These are phyloP conservation scores for Muricea muricata DNA, from an alignment of 92 coral and sea anemone species.

Conservation along the genomic window DNA sequence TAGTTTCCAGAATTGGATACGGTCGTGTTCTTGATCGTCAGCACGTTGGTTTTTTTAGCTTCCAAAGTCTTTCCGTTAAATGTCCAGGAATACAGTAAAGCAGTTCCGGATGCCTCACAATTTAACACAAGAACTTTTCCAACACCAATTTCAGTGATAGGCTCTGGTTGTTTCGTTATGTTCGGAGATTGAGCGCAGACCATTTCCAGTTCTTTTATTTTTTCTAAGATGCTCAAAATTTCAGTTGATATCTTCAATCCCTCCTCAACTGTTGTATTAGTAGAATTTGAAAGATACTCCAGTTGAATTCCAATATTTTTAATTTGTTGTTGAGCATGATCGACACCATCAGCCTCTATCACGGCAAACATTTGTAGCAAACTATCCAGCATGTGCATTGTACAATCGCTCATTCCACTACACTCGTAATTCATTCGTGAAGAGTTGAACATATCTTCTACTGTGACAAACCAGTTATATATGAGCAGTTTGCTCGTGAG, in stretches of 20 bases:
- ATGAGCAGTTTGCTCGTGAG: conserved; percentile 50
- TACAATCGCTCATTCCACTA: conserved; percentile 74
- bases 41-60: conserved; percentile 27
- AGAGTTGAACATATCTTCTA: conserved; percentile 70
- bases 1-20: conserved; percentile 68
- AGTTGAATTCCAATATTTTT: conserved; percentile 61
- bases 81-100: conserved; percentile 67
- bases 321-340: conserved; percentile 71
- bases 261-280: conserved; percentile 44
- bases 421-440: conserved; percentile 55
- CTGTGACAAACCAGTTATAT: conserved; percentile 71
- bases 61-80: conserved; percentile 53
- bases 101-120: conserved; percentile 64
- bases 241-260: conserved; percentile 50
- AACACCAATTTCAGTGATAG: conserved; percentile 56
- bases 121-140: conserved; percentile 60
- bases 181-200: conserved; percentile 79
- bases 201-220: conserved; percentile 34
- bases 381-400: conserved; percentile 61
- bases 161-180: conserved; percentile 69
- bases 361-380: conserved; percentile 60
- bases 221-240: conserved; percentile 51
- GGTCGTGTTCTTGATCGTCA: conserved; percentile 53
- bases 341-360: conserved; percentile 79
- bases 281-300: conserved; percentile 18